Evolutionary conservation across 2,888 invertebrate species (phyloP).

Genomic region (Alentia gelatinosa): DNA sequence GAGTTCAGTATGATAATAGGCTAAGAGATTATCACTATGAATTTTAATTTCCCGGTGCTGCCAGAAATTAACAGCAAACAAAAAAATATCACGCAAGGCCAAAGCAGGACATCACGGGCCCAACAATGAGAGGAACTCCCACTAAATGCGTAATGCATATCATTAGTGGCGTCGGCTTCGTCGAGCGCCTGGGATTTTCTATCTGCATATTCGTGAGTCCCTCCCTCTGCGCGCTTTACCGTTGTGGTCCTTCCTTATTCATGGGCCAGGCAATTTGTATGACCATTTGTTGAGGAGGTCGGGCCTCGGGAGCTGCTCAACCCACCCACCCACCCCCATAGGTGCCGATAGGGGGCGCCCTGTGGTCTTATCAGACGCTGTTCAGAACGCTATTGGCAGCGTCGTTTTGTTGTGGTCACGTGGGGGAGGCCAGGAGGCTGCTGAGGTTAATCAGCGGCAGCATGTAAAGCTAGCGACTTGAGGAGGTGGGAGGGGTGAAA

Average conservation of each 20-base stretch:
- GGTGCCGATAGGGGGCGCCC: background rate
- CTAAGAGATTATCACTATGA: too few species aligned
- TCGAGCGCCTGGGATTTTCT: background rate
- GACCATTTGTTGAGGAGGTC: background rate
- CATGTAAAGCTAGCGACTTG: background rate
- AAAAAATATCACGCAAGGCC: background rate
- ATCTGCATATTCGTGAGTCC: background rate
- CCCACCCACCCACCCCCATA: too few species aligned
- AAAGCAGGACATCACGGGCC: background rate
- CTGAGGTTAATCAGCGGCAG: background rate
- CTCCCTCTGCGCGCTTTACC: background rate
- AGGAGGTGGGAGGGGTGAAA: background rate
- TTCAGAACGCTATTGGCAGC: background rate
- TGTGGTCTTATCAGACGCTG: background rate
- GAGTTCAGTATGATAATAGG: too few species aligned
- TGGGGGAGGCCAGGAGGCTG: background rate
- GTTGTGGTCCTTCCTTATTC: background rate
- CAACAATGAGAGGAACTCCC: background rate
- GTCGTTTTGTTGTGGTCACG: background rate
- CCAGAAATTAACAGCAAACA: too few species aligned
- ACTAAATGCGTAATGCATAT: background rate
- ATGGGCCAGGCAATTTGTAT: background rate
- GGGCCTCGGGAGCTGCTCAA: background rate
- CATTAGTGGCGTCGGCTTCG: background rate
- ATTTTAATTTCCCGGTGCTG: too few species aligned